Conservation (phyloP, 2,113 vertebrate species). For the Opisthocomus hoazin region DNA sequence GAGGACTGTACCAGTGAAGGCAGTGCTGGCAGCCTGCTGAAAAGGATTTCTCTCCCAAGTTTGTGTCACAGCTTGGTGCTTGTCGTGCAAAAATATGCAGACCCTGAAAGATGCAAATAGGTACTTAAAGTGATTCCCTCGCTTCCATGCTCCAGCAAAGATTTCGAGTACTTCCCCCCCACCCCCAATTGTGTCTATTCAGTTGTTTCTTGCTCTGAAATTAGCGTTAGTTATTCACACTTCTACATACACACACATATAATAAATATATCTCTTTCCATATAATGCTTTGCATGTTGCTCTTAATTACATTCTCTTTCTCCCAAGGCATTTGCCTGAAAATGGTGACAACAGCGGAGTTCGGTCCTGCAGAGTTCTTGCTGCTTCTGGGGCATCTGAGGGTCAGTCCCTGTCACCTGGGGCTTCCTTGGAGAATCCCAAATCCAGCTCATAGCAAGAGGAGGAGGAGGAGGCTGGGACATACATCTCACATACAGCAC, state of each 20-base stretch:
- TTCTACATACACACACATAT: background rate
- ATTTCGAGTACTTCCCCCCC: background rate
- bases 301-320: background rate
- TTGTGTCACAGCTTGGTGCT: background rate
- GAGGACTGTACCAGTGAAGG: background rate
- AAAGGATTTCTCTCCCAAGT: background rate
- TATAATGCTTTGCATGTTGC: background rate
- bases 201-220: background rate
- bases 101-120: background rate
- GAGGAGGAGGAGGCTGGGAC: background rate
- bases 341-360: background rate
- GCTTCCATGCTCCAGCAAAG: background rate
- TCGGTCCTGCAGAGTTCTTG: background rate
- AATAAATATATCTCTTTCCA: background rate
- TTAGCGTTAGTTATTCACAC: background rate
- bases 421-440: background rate
- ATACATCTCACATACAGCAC: fast-evolving
- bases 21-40: background rate
- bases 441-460: background rate
- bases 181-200: background rate
- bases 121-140: background rate
- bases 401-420: background rate
- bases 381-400: background rate
- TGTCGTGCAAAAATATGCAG: background rate
- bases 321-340: background rate